A percentile compares a stretch with the other conserved stretches of the same genome.
Conservation (phyloP, 1,140 invertebrate genomes). For the Babylonia areolata region DNA sequence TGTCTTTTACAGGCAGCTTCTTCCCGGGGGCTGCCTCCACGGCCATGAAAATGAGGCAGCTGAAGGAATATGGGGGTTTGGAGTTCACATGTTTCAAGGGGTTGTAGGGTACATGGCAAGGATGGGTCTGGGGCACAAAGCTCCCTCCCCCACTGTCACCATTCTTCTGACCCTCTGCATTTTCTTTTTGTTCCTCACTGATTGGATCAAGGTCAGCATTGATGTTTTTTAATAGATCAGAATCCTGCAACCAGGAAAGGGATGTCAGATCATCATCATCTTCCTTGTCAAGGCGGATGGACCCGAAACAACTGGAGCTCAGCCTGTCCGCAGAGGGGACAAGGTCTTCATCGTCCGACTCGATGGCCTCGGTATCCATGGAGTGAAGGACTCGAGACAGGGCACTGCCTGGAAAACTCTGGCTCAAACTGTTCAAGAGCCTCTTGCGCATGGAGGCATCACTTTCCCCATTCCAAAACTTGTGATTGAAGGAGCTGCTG, state of each 20-base stretch:
- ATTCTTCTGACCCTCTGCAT: conserved; percentile 47
- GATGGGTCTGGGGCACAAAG: conserved; percentile 60
- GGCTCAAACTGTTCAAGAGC: conserved; percentile 72
- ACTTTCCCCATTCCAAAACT: conserved; percentile 56
- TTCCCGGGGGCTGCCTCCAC: conserved; percentile 93
- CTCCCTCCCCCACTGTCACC: conserved; percentile 43
- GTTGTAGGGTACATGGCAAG: conserved; percentile 74
- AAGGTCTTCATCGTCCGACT: conserved; percentile 63
- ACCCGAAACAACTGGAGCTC: conserved; percentile 73
- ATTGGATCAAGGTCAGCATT: conserved; percentile 52
- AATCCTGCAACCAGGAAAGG: conserved; percentile 93
- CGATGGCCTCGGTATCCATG: conserved; percentile 42
- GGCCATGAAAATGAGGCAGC: conserved; percentile 97
- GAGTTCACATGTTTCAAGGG: conserved; percentile 86
- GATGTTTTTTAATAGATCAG: conserved; percentile 86
- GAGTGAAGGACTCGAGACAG: conserved; percentile 71
- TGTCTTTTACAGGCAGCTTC: conserved; percentile 90
- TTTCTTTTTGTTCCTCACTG: conserved; percentile 67
- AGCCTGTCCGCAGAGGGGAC: conserved; percentile 65
- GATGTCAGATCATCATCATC: conserved; percentile 88
- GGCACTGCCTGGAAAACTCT: conserved; percentile 73
- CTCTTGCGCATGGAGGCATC: conserved; percentile 72
- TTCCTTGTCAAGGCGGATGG: conserved; percentile 71
- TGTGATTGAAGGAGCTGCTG: not conserved
- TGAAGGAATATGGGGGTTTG: conserved; percentile 96